These are phyloP conservation scores for Oryctes rhinoceros DNA, from an alignment of 1,140 invertebrate genomes.

Conservation along the genomic window DNA sequence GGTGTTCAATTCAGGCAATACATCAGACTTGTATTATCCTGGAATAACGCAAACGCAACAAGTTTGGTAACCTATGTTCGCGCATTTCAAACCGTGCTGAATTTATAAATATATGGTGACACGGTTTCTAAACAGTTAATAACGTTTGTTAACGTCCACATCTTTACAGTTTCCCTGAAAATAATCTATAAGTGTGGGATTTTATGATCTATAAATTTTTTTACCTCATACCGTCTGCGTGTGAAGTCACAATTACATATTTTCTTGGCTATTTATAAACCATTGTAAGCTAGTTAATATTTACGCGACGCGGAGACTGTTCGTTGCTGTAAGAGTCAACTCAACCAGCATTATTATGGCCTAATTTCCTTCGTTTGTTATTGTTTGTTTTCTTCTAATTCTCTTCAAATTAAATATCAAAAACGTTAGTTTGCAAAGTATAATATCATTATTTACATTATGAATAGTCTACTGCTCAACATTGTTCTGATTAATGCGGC, in stretches of 20 bases:
- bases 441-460: no score
- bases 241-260: slow-evolving; percentile 27
- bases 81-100: neutral
- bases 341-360: neutral
- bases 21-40: no score
- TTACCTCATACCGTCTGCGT: slow-evolving; percentile 22
- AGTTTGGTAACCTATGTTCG: neutral
- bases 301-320: neutral
- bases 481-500: no score
- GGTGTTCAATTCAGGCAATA: no score
- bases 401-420: no score
- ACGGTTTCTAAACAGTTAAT: slow-evolving; percentile 29
- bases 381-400: no score
- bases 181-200: slow-evolving; percentile 34
- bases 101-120: slow-evolving; percentile 36
- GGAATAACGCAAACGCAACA: no score
- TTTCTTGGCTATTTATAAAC: slow-evolving; percentile 27
- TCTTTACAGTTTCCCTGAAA: slow-evolving; percentile 36
- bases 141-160: slow-evolving; percentile 33
- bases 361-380: neutral
- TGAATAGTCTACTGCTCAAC: no score
- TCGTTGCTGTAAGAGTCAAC: neutral
- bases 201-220: slow-evolving; percentile 35
- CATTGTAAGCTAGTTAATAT: slow-evolving; percentile 25
- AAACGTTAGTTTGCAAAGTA: no score